phyloP scores from a whole-genome alignment of 2,888 invertebrate species.

The Troides oblongomaculatus region DNA sequence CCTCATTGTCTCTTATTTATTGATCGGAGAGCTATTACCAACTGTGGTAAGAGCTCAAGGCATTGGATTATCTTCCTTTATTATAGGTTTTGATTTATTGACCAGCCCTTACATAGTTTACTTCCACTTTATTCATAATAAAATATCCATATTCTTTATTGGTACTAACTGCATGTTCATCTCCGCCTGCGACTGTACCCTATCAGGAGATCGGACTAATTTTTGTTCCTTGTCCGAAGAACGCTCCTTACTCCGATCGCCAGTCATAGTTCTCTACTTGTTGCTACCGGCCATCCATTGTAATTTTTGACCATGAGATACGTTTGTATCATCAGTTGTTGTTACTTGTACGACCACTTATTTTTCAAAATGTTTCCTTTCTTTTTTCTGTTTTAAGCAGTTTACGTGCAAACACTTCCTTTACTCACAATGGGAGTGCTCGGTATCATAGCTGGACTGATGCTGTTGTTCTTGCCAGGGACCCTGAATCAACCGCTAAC shows the following conservation, averaged over 20 bases:
- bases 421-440: neutral
- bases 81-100: slow-evolving; percentile 81
- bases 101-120: slow-evolving; percentile 83
- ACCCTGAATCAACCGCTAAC: neutral
- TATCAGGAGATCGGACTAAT: too few relatives aligned
- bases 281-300: too few relatives aligned
- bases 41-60: slow-evolving; percentile 83
- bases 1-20: slow-evolving; percentile 85
- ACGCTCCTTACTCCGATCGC: too few relatives aligned
- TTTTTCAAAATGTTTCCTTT: too few relatives aligned
- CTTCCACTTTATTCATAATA: neutral
- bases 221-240: too few relatives aligned
- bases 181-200: too few relatives aligned
- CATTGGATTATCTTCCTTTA: slow-evolving; percentile 83
- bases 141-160: slow-evolving; percentile 37
- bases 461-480: neutral
- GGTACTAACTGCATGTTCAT: slow-evolving; percentile 46
- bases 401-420: too few relatives aligned
- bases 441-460: neutral
- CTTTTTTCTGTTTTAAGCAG: too few relatives aligned
- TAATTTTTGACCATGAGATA: too few relatives aligned
- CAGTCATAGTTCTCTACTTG: too few relatives aligned
- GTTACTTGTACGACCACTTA: too few relatives aligned
- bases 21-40: slow-evolving; percentile 84
- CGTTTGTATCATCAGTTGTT: too few relatives aligned